phyloP scores from a whole-genome alignment of 2,888 invertebrate genomes.

The Drosophila niveifrons region DNA sequence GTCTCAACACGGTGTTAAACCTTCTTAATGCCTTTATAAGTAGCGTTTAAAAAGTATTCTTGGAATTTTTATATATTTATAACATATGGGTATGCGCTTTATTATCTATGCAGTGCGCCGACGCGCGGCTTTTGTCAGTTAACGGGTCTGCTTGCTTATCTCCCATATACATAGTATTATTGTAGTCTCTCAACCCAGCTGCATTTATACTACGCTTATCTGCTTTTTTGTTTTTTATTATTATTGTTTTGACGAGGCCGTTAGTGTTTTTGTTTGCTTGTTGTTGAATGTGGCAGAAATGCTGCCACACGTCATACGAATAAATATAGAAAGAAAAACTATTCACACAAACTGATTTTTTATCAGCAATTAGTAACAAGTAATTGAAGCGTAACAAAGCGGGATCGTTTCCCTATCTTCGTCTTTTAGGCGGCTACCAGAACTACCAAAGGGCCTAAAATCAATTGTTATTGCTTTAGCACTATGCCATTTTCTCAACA shows the following conservation, averaged over 20 bases:
- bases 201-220: constrained; percentile 19
- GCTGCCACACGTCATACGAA: constrained; percentile 28
- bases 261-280: constrained; percentile 3
- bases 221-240: constrained; percentile 7
- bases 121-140: constrained; percentile 20
- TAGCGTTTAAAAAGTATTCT: constrained; percentile 45
- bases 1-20: constrained; percentile 57
- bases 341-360: constrained; percentile 32
- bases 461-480: constrained; percentile 19
- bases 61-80: constrained; percentile 30
- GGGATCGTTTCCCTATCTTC: constrained; percentile 1
- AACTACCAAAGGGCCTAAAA: constrained; percentile 14
- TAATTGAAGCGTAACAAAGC: constrained; percentile 15
- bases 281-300: constrained; percentile 18
- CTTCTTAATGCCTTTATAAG: constrained; percentile 35
- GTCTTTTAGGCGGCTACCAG: constrained; percentile 1
- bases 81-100: constrained; percentile 11
- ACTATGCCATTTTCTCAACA: not conserved
- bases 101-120: constrained; percentile 33
- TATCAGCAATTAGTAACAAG: constrained; percentile 62
- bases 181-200: constrained; percentile 4
- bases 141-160: constrained; percentile 26
- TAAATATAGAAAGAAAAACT: not conserved
- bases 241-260: constrained; percentile 29
- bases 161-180: not conserved